Evolutionary conservation across 2,797 vertebrate species (phyloP).

Genomic region (Onychomys leucogaster): DNA sequence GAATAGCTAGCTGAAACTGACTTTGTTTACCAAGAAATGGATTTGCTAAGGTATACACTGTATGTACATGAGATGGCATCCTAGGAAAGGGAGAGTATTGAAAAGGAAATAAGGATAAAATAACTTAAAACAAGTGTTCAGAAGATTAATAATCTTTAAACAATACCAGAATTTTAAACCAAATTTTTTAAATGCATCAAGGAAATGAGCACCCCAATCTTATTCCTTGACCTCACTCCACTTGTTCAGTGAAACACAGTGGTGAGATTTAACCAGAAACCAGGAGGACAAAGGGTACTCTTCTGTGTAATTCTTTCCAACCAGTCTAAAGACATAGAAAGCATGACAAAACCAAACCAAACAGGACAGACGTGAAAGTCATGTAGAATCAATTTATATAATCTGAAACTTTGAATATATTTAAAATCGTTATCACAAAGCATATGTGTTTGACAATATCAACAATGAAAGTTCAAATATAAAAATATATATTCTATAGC

Average conservation of each 20-base stretch:
- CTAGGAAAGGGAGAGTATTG: not conserved
- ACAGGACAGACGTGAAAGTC: not conserved
- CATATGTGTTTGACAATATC: not conserved
- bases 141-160: not conserved
- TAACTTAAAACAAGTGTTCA: not conserved
- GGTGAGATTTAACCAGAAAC: not conserved
- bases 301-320: not conserved
- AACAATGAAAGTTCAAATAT: not conserved
- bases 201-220: not conserved
- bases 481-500: not conserved
- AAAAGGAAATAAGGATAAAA: not conserved
- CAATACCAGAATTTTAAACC: not conserved
- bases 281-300: not conserved
- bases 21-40: not conserved
- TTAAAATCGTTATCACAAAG: not conserved
- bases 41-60: not conserved
- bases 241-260: not conserved
- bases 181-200: not conserved
- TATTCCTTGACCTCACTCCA: not conserved
- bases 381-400: not conserved
- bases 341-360: not conserved
- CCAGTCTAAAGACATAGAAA: not conserved
- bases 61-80: not conserved
- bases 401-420: not conserved
- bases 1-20: not conserved